These are phyloP conservation scores for Lasioglossum vierecki DNA, from an alignment of 2,888 invertebrate species.

Conservation along the genomic window DNA sequence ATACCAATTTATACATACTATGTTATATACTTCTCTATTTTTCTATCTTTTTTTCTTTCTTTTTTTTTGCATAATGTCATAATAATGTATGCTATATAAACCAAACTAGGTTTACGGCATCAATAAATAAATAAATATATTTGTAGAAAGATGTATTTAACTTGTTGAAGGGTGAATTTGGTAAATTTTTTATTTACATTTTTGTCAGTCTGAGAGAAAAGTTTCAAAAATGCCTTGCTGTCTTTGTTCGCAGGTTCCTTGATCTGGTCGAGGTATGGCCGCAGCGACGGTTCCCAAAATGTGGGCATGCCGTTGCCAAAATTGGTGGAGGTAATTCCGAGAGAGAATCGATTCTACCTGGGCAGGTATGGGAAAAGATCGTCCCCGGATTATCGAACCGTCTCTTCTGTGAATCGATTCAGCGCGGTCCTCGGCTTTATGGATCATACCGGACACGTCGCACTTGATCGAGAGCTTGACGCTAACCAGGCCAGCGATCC, in stretches of 20 bases:
- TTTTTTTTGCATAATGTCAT: no score
- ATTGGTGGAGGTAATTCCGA: constrained; percentile 70
- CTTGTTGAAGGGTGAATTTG: no score
- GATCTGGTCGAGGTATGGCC: constrained; percentile 72
- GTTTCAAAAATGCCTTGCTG: no score
- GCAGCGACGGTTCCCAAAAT: constrained; percentile 61
- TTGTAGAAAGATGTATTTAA: no score
- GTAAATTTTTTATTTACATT: no score
- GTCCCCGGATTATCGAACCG: constrained; percentile 29
- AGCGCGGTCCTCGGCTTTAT: constrained; percentile 69
- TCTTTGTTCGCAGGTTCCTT: constrained; percentile 33
- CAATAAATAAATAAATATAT: no score
- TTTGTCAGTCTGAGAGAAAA: no score
- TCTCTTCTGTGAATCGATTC: constrained; percentile 56
- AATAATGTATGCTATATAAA: no score
- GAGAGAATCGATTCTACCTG: constrained; percentile 79
- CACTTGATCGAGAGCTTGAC: constrained; percentile 27
- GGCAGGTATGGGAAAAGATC: constrained; percentile 82
- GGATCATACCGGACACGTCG: constrained; percentile 55
- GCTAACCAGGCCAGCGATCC: constrained; percentile 31
- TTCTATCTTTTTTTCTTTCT: no score
- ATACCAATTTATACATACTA: no score
- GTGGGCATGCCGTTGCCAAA: constrained; percentile 45
- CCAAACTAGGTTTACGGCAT: no score
- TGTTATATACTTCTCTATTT: no score